Conservation (phyloP, 2,113 vertebrate genomes). For the Limanda limanda region DNA sequence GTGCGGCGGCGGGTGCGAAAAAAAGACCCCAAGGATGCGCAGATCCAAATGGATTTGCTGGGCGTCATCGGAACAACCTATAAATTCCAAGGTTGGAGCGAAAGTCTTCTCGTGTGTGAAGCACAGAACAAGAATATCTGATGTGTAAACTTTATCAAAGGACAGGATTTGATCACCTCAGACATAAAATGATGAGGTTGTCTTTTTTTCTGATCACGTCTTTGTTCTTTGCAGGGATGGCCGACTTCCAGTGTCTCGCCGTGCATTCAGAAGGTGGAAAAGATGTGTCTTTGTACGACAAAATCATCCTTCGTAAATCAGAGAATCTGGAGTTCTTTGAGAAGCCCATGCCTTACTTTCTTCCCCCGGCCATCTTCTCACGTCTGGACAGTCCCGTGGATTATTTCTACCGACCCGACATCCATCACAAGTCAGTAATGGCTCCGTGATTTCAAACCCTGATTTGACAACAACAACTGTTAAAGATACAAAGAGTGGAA, state of each 20-base stretch:
- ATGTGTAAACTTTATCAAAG: too few relatives aligned
- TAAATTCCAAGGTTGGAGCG: slow-evolving; percentile 91
- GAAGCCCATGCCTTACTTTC: slow-evolving; percentile 87
- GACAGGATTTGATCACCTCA: not conserved
- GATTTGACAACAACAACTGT: too few relatives aligned
- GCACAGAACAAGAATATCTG: not conserved
- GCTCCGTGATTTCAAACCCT: not conserved
- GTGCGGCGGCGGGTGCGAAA: slow-evolving; percentile 81
- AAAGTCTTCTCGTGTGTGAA: not conserved
- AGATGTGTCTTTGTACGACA: slow-evolving; percentile 89
- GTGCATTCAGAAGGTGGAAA: slow-evolving; percentile 83
- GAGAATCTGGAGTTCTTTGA: slow-evolving; percentile 93
- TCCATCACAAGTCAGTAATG: slow-evolving; percentile 81
- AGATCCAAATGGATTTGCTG: slow-evolving; percentile 86
- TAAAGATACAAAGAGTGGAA: too few relatives aligned
- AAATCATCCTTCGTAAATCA: slow-evolving; percentile 87
- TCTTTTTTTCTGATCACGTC: not conserved
- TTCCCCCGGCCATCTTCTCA: slow-evolving; percentile 96
- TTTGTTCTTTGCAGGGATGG: slow-evolving; percentile 74
- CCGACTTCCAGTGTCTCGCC: slow-evolving; percentile 94
- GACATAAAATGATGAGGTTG: not conserved
- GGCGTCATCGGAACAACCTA: slow-evolving; percentile 91
- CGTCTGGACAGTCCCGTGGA: slow-evolving; percentile 91
- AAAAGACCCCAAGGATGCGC: slow-evolving; percentile 66
- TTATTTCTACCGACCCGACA: slow-evolving; percentile 92